A percentile compares a stretch with the other conserved stretches of the same genome.
These are phyloP conservation scores for Masnerella sp. DNA, from an alignment of 2,888 invertebrate genomes.

Conservation along the genomic window DNA sequence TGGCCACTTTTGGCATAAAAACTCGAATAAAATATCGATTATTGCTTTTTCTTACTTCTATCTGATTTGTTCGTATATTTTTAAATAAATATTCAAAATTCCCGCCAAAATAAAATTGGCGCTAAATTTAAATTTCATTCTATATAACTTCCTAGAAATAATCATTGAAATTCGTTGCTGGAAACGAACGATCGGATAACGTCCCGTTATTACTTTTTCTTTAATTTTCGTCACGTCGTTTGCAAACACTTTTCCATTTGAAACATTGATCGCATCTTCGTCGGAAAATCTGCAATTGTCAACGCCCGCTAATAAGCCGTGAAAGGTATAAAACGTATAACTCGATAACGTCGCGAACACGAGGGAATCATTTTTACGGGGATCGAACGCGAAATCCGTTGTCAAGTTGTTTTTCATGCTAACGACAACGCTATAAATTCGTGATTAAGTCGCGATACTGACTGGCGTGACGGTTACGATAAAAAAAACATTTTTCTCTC, in stretches of 20 bases:
- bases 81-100: too few relatives aligned
- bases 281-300: neutral
- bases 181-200: neutral
- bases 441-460: slow-evolving; percentile 27
- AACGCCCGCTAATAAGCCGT: slow-evolving; percentile 20
- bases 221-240: neutral
- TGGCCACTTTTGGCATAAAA: too few relatives aligned
- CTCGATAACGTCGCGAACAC: slow-evolving; percentile 14
- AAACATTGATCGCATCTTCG: neutral
- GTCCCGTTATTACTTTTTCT: neutral
- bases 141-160: too few relatives aligned
- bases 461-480: slow-evolving; percentile 40
- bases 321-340: slow-evolving; percentile 15
- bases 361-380: slow-evolving; percentile 26
- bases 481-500: slow-evolving; percentile 25
- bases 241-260: neutral
- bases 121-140: neutral
- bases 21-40: too few relatives aligned
- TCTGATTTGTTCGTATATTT: too few relatives aligned
- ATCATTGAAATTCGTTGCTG: neutral
- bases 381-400: slow-evolving; percentile 13
- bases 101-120: too few relatives aligned
- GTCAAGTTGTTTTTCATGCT: slow-evolving; percentile 27
- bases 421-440: slow-evolving; percentile 29
- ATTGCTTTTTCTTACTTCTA: too few relatives aligned